These are phyloP conservation scores for Oncorhynchus gorbuscha DNA, from an alignment of 2,113 vertebrate species.

Conservation along the genomic window DNA sequence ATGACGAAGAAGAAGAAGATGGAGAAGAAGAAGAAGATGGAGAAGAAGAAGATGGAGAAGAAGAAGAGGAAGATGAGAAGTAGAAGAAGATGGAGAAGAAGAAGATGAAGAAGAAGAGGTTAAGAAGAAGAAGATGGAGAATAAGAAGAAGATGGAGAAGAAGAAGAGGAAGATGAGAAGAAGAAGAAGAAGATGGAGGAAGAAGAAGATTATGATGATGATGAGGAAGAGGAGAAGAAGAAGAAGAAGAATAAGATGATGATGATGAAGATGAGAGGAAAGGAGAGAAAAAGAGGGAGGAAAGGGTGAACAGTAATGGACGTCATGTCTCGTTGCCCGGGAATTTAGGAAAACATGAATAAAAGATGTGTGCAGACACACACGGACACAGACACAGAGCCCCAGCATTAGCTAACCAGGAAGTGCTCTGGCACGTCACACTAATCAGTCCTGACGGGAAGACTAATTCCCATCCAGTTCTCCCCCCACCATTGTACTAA, in stretches of 20 bases:
- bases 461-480: constrained; percentile 59
- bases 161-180: neutral
- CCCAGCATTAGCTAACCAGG: neutral
- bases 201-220: too few species aligned
- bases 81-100: neutral
- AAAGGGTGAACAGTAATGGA: constrained; percentile 39
- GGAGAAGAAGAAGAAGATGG: too few species aligned
- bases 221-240: too few species aligned
- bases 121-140: too few species aligned
- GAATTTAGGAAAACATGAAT: constrained; percentile 62
- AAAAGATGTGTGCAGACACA: constrained; percentile 55
- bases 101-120: too few species aligned
- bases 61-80: too few species aligned
- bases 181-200: neutral
- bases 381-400: too few species aligned
- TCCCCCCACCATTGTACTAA: constrained; percentile 44
- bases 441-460: constrained; percentile 68
- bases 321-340: constrained; percentile 38
- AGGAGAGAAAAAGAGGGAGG: too few species aligned
- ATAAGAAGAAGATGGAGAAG: neutral
- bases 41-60: too few species aligned
- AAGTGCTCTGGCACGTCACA: constrained; percentile 39
- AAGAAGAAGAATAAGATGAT: neutral
- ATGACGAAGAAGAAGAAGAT: too few species aligned
- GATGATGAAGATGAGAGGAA: too few species aligned